phyloP scores from a whole-genome alignment of 1,140 invertebrate species.

The Dryas iulia region DNA sequence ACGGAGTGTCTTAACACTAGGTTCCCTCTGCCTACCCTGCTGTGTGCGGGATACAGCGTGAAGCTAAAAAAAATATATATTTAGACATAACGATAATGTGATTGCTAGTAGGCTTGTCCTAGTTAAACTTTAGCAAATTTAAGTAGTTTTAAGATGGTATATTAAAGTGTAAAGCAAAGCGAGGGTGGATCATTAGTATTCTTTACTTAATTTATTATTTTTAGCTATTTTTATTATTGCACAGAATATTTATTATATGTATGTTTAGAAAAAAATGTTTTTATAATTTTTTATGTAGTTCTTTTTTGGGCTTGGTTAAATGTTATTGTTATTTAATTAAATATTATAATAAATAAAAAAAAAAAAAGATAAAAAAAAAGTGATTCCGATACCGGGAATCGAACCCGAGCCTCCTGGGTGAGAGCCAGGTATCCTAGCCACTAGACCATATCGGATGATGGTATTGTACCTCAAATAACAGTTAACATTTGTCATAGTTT shows the following conservation, averaged over 20 bases:
- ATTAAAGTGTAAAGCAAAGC: not conserved
- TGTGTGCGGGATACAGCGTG: too few species aligned
- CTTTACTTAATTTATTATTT: not conserved
- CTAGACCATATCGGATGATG: slow-evolving; percentile 53
- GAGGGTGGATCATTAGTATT: not conserved
- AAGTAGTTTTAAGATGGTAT: too few species aligned
- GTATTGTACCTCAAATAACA: not conserved
- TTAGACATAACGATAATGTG: too few species aligned
- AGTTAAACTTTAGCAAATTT: too few species aligned
- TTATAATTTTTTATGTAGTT: not conserved
- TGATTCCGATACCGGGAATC: slow-evolving; percentile 55
- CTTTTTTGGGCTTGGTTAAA: not conserved
- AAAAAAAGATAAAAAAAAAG: not conserved
- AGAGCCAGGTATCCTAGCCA: slow-evolving; percentile 52
- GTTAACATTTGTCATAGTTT: too few species aligned
- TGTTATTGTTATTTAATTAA: not conserved
- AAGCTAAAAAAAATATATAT: too few species aligned
- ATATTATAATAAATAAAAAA: not conserved
- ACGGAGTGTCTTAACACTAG: too few species aligned
- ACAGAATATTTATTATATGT: too few species aligned
- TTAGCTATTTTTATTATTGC: too few species aligned
- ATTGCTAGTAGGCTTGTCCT: too few species aligned
- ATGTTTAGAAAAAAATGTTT: too few species aligned
- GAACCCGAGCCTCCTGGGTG: slow-evolving; percentile 52
- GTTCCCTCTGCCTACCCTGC: too few species aligned